These are phyloP conservation scores for Lypha dubia DNA, from an alignment of 2,888 invertebrate species.

Conservation along the genomic window DNA sequence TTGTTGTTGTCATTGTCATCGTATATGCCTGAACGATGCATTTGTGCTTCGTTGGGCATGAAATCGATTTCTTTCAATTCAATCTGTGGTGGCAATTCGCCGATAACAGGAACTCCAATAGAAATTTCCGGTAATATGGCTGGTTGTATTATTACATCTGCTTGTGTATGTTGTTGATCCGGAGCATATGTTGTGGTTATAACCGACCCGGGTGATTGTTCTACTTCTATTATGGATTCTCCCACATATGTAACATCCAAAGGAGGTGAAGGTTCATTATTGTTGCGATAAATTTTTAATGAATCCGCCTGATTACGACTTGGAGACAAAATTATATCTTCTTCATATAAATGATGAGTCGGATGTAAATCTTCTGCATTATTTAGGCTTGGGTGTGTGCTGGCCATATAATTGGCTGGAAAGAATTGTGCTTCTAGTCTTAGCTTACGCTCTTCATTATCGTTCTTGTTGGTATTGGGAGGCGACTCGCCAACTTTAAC, in stretches of 20 bases:
- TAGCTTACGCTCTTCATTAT: constrained; percentile 75
- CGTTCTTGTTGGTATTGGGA: constrained; percentile 77
- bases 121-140: constrained; percentile 82
- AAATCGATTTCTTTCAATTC: constrained; percentile 83
- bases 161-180: constrained; percentile 68
- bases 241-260: constrained; percentile 83
- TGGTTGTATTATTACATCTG: constrained; percentile 83
- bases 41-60: constrained; percentile 79
- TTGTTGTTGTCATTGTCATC: constrained; percentile 75
- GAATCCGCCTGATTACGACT: constrained; percentile 80
- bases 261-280: constrained; percentile 77
- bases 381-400: constrained; percentile 70
- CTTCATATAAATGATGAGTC: constrained; percentile 78
- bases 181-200: constrained; percentile 70
- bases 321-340: constrained; percentile 82
- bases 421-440: constrained; percentile 81
- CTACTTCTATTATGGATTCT: constrained; percentile 83
- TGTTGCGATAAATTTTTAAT: constrained; percentile 79
- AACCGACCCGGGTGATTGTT: constrained; percentile 76
- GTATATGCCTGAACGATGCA: constrained; percentile 72
- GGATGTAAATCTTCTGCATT: constrained; percentile 34
- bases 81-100: constrained; percentile 83
- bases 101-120: constrained; percentile 83
- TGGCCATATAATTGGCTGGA: constrained; percentile 80
- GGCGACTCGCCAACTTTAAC: constrained; percentile 83